Conservation (phyloP, 1,140 invertebrate genomes). For the Drosophila repletoides region DNA sequence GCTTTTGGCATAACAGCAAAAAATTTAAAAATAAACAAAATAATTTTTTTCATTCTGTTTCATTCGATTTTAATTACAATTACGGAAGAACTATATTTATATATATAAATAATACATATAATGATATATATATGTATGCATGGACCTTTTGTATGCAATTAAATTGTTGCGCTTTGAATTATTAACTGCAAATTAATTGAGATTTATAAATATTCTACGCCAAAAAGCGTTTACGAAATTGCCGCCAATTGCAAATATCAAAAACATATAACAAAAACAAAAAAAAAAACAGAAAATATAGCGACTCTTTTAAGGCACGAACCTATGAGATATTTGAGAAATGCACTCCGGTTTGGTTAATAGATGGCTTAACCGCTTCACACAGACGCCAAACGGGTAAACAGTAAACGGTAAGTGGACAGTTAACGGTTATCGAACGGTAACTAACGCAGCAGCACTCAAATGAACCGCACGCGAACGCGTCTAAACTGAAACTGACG, state of each 20-base stretch:
- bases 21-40: constrained; percentile 35
- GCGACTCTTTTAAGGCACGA: background rate
- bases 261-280: background rate
- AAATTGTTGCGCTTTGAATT: constrained; percentile 5
- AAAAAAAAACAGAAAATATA: no score
- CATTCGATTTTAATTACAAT: constrained; percentile 2
- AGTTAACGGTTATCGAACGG: background rate
- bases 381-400: background rate
- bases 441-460: background rate
- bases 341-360: constrained; percentile 15
- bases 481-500: constrained; percentile 25
- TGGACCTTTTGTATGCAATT: constrained; percentile 10
- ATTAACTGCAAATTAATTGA: constrained; percentile 3
- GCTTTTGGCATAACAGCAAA: constrained; percentile 15
- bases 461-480: constrained; percentile 36
- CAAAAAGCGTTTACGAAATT: background rate
- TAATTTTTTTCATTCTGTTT: background rate
- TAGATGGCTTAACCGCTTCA: constrained; percentile 32
- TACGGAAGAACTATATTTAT: background rate
- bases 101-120: background rate
- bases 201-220: background rate
- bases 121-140: background rate
- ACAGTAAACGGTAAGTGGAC: background rate
- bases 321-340: constrained; percentile 29
- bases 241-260: background rate